Evolutionary conservation across 2,888 invertebrate genomes (phyloP).

Genomic region (Watsonalla binaria): DNA sequence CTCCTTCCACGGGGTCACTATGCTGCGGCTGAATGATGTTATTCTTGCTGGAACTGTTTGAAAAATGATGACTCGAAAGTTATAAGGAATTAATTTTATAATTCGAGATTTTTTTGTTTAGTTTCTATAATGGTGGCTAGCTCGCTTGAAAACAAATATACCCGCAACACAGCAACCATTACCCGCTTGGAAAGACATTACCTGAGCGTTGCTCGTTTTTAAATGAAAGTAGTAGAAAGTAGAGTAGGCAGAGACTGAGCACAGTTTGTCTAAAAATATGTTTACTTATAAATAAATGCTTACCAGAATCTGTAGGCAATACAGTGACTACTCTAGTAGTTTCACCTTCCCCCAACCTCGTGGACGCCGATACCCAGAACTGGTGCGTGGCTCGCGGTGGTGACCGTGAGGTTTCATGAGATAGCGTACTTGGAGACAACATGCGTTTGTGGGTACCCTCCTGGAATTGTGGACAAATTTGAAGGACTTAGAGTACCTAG

Average conservation of each 20-base stretch:
- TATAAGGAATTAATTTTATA: too few relatives aligned
- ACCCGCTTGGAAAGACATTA: too few relatives aligned
- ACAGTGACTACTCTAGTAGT: constrained; percentile 87
- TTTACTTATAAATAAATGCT: constrained; percentile 1
- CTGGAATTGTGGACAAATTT: constrained; percentile 33
- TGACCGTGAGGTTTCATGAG: constrained; percentile 84
- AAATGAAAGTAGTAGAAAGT: too few relatives aligned
- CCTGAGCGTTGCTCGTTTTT: too few relatives aligned
- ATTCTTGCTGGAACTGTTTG: constrained; percentile 89
- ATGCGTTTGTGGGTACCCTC: constrained; percentile 88
- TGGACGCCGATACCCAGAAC: constrained; percentile 86
- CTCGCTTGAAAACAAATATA: too few relatives aligned
- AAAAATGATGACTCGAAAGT: neutral
- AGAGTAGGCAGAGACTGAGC: too few relatives aligned
- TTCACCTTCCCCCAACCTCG: constrained; percentile 90
- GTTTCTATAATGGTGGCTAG: too few relatives aligned
- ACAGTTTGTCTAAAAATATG: too few relatives aligned
- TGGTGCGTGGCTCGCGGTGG: constrained; percentile 87
- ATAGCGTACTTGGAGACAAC: constrained; percentile 82
- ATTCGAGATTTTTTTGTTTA: too few relatives aligned
- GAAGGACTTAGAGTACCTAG: too few relatives aligned
- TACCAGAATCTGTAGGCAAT: constrained; percentile 84
- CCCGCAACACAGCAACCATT: too few relatives aligned
- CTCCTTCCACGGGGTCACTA: constrained; percentile 92
- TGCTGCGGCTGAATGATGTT: constrained; percentile 89